A percentile compares a stretch with the other conserved stretches of the same genome.
Evolutionary conservation across 2,113 vertebrate species (phyloP).

Genomic region (Prietella phreatophila): DNA sequence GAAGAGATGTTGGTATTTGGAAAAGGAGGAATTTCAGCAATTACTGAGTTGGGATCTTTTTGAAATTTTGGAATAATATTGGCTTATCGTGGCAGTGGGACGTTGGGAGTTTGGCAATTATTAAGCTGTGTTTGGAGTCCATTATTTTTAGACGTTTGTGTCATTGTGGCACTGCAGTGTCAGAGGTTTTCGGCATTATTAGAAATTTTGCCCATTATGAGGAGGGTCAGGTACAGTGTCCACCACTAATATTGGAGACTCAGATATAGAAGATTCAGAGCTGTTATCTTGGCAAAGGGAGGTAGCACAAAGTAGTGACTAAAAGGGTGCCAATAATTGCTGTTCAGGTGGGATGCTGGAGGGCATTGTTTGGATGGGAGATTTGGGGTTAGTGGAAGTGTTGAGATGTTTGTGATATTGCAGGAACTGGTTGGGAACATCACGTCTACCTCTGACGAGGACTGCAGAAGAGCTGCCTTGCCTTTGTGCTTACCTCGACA

Average conservation of each 20-base stretch:
- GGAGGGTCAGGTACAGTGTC: too few relatives aligned
- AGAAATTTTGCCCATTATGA: neutral
- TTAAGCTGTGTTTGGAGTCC: neutral
- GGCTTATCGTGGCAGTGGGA: neutral
- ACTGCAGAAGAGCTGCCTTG: conserved; percentile 4
- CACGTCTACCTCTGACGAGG: neutral
- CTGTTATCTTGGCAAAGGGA: too few relatives aligned
- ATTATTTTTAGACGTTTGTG: neutral
- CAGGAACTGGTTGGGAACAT: conserved; percentile 1
- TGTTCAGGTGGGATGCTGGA: neutral
- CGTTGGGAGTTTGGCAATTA: neutral
- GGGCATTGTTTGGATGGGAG: neutral
- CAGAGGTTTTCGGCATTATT: neutral
- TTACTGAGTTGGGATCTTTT: neutral
- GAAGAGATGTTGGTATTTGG: neutral
- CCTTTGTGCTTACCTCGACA: neutral
- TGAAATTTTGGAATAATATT: neutral
- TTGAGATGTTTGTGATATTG: neutral
- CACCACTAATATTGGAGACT: too few relatives aligned
- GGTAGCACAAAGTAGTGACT: too few relatives aligned
- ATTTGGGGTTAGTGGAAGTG: neutral
- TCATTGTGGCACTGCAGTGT: neutral
- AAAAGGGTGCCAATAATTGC: too few relatives aligned
- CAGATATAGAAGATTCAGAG: too few relatives aligned
- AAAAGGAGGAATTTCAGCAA: neutral